Evolutionary conservation across 1,140 invertebrate species (phyloP).

Genomic region (Fragariocoptes setiger): DNA sequence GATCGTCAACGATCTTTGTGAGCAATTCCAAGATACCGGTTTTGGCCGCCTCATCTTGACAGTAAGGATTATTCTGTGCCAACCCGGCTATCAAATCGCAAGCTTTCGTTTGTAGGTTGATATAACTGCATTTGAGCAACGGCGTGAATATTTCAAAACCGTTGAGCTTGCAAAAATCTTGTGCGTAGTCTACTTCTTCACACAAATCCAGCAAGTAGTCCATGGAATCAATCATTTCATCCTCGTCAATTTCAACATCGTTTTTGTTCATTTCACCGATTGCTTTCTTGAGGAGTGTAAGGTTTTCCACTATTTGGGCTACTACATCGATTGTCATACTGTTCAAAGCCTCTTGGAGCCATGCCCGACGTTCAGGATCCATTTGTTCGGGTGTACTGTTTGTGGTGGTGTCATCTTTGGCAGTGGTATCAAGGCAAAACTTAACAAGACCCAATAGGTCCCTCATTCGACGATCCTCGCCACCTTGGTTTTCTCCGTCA

Average conservation of each 20-base stretch:
- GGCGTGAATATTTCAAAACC: conserved; percentile 32
- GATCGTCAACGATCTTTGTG: conserved; percentile 28
- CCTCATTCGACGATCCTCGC: no score
- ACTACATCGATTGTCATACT: conserved; percentile 30
- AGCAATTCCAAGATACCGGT: conserved; percentile 28
- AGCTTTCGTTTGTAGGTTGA: conserved; percentile 25
- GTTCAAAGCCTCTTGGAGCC: conserved; percentile 20
- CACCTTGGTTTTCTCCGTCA: no score
- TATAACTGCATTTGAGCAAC: conserved; percentile 27
- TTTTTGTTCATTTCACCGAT: conserved; percentile 22
- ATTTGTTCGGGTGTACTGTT: background rate
- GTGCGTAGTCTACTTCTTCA: conserved; percentile 7
- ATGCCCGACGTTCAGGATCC: conserved; percentile 6
- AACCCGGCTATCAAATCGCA: conserved; percentile 34
- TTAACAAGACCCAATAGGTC: no score
- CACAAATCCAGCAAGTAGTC: conserved; percentile 6
- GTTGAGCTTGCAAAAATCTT: conserved; percentile 42
- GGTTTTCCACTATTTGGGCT: conserved; percentile 25
- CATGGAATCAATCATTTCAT: background rate
- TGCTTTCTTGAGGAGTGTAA: conserved; percentile 23
- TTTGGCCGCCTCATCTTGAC: conserved; percentile 29
- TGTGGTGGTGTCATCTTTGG: no score
- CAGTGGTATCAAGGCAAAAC: no score
- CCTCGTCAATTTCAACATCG: conserved; percentile 16
- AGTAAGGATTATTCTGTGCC: conserved; percentile 43